Base-by-base conservation (phyloP, 2,888 invertebrate species). In the Calameuta pallipes region DNA sequence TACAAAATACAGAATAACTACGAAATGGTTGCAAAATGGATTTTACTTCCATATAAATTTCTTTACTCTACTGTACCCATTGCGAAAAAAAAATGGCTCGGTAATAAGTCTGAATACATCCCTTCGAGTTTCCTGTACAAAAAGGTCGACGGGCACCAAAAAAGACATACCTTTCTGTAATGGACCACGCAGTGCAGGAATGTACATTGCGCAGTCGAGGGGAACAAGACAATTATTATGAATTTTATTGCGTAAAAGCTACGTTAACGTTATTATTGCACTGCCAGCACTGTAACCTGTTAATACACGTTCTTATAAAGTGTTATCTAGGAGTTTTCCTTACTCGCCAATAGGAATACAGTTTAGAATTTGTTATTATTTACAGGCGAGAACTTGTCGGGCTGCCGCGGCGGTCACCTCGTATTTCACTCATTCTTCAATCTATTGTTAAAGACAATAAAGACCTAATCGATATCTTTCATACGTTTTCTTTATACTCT, bases 241-340 rank as follows among this genome's bases (percentile, higher is more conserved):
- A 56, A 56, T 56, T 56, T 56, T 23, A 56, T 56, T 23, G 56
- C 56, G 23, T 56, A 56, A 56, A 56, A 56, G 56, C 56, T 56
- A 56, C 56, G 56, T 56, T 56, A 56, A 56, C 56, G 56, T 56
- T 56, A 56, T 80, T 87, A 88, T 87, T 88, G 88, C 87, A 87
- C 87, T 87, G 84, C 86, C 86, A 87, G 87, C 85, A 86, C 87
- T 86, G 75, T 80, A 75, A 70, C 78, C 56, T 56, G 56, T 56
- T 56, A 56, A 56, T 56, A 56, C 23, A 56, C 56, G 9, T 56
- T 23, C 2, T 23, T 23, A 56, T 56, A 56, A 56, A 56, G 56
- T 56, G 56, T 56, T 56, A 56, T 56, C 56, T 56, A 56, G 23
- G 56, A 56, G 56, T 23, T 56, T 2, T 56, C 9, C 56, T 23